A percentile compares a stretch with the other conserved stretches of the same genome.
Evolutionary conservation across 2,113 vertebrate genomes (phyloP).

Genomic region (Pelusios castaneus): DNA sequence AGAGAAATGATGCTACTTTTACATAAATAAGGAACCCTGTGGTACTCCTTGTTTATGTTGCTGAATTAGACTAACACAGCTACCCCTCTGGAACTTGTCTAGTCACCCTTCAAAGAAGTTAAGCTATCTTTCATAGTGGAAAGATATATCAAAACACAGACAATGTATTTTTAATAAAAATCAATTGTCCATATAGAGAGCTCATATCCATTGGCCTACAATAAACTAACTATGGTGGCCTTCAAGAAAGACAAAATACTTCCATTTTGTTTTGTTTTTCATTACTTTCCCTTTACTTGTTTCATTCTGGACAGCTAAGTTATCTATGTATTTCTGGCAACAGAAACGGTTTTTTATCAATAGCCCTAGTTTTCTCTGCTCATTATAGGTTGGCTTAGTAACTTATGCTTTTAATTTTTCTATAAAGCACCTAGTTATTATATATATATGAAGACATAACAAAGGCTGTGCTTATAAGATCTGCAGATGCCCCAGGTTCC

Average conservation of each 20-base stretch:
- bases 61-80: no score
- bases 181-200: not conserved
- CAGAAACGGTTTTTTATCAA: not conserved
- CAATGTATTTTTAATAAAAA: not conserved
- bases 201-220: not conserved
- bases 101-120: not conserved
- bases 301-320: not conserved
- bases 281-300: not conserved
- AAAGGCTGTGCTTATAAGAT: not conserved
- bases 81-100: no score
- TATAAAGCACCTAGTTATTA: slow-evolving; percentile 18
- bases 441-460: slow-evolving; percentile 40
- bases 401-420: slow-evolving; percentile 56
- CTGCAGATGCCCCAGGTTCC: not conserved
- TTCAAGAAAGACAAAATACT: not conserved
- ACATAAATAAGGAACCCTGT: not conserved
- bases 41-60: no score
- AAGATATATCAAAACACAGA: not conserved
- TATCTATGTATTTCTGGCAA: not conserved
- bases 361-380: not conserved
- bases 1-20: not conserved
- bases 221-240: not conserved
- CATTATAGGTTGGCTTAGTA: slow-evolving; percentile 15
- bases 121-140: not conserved
- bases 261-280: not conserved